Base-by-base conservation (phyloP, 2,797 vertebrate genomes). In the Pampus argenteus region DNA sequence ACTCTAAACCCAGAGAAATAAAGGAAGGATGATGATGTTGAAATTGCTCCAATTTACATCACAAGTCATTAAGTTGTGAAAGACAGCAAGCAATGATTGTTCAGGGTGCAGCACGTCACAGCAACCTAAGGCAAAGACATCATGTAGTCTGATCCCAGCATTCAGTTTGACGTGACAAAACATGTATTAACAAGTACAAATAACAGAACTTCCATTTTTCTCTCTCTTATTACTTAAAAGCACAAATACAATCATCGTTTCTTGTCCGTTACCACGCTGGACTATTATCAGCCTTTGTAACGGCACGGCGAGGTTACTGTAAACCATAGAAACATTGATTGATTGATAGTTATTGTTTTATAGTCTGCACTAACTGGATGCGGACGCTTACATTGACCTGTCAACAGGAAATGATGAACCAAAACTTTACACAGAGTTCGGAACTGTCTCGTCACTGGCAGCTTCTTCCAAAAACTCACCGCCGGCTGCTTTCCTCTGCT, bases 391-490 rank as follows among this genome's bases (percentile, higher is more conserved):
- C 10, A 1, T 36, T 13, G 34, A 34, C 25, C 25, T 20, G 26
- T 26, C 45, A 38, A 52, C 48, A 58, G 52, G 51, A 45, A 50
- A 58, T 52, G 18, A 50, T 9, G 38, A 63, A 17, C 11, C 15
- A 22, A 17, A 10, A 23, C 10, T 13, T 36, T 36, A 36, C 34
- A 25, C 49, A 28, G 18, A 60, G 56, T 29, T 15, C 6, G 2
- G 50, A 48, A 36, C 8, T 58, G 23, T 42, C 23, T 51, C 20
- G 17, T 25, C 18, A 36, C 17, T 9, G 59, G 25, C 48, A 36
- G 29, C 63, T 25, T 20, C 25, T 29, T 54, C 15, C 25, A 10
- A 26, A 36, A n/a, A 4, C 55, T 66, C 26, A 2, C 20, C 14
- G 3, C 15, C 1, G 4, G 26, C 47, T 67, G 49, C 11, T 42